Percentiles rank a stretch among this genome's conserved stretches.
Conservation (phyloP, 2,113 vertebrate species). For the Girardinichthys multiradiatus region DNA sequence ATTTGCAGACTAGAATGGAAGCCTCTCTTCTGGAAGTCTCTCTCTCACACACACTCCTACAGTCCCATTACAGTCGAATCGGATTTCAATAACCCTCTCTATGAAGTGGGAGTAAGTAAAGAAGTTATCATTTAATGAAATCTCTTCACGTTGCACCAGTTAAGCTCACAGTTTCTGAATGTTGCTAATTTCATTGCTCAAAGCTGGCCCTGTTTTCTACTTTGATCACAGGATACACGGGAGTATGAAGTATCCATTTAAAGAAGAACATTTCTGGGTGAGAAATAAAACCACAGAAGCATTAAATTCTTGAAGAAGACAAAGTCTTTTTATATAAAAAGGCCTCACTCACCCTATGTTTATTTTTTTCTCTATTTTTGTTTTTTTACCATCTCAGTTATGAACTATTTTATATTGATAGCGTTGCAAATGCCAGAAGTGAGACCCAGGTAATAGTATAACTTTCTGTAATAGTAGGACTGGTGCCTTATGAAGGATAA, state of each 20-base stretch:
- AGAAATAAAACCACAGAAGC: slow-evolving; percentile 35
- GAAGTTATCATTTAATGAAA: background rate
- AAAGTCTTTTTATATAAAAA: slow-evolving; percentile 49
- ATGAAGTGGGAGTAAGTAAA: slow-evolving; percentile 89
- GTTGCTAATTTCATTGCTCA: background rate
- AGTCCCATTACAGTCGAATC: slow-evolving; percentile 93
- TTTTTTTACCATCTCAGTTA: slow-evolving; percentile 23
- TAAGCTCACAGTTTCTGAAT: background rate
- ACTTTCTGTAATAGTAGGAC: slow-evolving; percentile 66
- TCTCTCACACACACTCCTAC: slow-evolving; percentile 91
- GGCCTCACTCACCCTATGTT: slow-evolving; percentile 52
- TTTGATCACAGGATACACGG: slow-evolving; percentile 84
- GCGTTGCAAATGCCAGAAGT: slow-evolving; percentile 49
- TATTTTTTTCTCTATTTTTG: slow-evolving; percentile 10
- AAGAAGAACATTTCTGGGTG: slow-evolving; percentile 54
- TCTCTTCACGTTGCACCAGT: background rate
- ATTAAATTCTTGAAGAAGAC: slow-evolving; percentile 41
- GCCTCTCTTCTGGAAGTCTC: slow-evolving; percentile 89
- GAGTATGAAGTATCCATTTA: slow-evolving; percentile 94
- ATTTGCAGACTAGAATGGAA: slow-evolving; percentile 89
- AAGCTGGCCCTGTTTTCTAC: slow-evolving; percentile 3
- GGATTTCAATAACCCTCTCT: slow-evolving; percentile 94
- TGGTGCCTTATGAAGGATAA: slow-evolving; percentile 78
- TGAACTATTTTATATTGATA: slow-evolving; percentile 50
- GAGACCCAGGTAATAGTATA: slow-evolving; percentile 56